These are phyloP conservation scores for Apamea monoglypha DNA, from an alignment of 2,888 invertebrate species.

Conservation along the genomic window DNA sequence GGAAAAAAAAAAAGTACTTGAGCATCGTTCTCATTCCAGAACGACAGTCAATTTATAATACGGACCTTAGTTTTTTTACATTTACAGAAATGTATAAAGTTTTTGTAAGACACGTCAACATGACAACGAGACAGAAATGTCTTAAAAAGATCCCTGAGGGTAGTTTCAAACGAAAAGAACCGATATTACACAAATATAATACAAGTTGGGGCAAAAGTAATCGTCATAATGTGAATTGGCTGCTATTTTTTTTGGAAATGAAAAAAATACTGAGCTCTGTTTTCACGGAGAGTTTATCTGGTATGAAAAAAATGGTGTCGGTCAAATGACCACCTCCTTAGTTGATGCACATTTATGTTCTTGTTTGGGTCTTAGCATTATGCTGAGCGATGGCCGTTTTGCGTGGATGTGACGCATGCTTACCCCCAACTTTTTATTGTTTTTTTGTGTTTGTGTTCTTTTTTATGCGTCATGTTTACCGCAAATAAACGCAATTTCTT, in stretches of 20 bases:
- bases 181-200: not conserved
- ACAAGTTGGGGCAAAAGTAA: not conserved
- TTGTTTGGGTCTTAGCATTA: too few species aligned
- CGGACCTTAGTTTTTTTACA: too few species aligned
- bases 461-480: too few species aligned
- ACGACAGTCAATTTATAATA: too few species aligned
- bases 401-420: too few species aligned
- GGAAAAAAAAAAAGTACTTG: too few species aligned
- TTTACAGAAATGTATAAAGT: not conserved
- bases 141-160: not conserved
- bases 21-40: too few species aligned
- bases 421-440: too few species aligned
- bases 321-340: not conserved
- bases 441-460: too few species aligned
- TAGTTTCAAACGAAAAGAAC: not conserved
- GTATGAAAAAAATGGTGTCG: not conserved
- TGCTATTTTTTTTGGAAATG: not conserved
- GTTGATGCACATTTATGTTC: not conserved
- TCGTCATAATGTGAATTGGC: not conserved
- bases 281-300: not conserved
- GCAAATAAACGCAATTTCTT: too few species aligned
- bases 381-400: too few species aligned
- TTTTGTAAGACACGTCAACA: not conserved
- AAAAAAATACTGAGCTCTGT: not conserved
- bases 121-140: not conserved